phyloP scores from a whole-genome alignment of 2,888 invertebrate species.

The Melanostoma mellinum region DNA sequence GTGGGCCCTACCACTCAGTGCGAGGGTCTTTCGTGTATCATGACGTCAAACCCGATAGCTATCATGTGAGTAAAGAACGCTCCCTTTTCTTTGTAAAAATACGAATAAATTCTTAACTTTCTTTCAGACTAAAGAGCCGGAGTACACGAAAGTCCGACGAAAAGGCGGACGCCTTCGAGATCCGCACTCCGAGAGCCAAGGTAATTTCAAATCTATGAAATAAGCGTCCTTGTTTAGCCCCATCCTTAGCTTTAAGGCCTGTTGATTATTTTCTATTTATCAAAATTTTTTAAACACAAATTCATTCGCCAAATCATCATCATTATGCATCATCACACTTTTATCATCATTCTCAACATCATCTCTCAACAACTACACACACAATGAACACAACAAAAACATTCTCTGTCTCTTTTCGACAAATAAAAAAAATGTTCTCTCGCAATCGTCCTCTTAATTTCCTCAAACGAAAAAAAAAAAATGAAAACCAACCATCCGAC shows the following conservation, averaged over 20 bases:
- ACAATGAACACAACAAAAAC: slow-evolving; percentile 19
- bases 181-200: slow-evolving; percentile 93
- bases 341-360: neutral
- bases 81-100: too few species aligned
- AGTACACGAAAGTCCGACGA: slow-evolving; percentile 92
- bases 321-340: neutral
- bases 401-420: slow-evolving; percentile 6
- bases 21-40: slow-evolving; percentile 94
- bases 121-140: slow-evolving; percentile 86
- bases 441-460: slow-evolving; percentile 3
- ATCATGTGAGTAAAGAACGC: slow-evolving; percentile 78
- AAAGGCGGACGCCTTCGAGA: slow-evolving; percentile 90
- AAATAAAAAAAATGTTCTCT: slow-evolving; percentile 7
- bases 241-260: slow-evolving; percentile 69
- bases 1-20: slow-evolving; percentile 93
- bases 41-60: slow-evolving; percentile 88
- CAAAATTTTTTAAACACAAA: slow-evolving; percentile 69
- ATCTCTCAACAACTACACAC: slow-evolving; percentile 30
- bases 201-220: slow-evolving; percentile 81
- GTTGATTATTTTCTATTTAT: slow-evolving; percentile 72
- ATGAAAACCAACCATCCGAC: slow-evolving; percentile 25
- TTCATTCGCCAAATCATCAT: slow-evolving; percentile 64
- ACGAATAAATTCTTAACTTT: neutral
- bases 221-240: slow-evolving; percentile 62
- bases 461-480: neutral